phyloP scores from a whole-genome alignment of 2,113 vertebrate genomes.

The Stegostoma tigrinum region DNA sequence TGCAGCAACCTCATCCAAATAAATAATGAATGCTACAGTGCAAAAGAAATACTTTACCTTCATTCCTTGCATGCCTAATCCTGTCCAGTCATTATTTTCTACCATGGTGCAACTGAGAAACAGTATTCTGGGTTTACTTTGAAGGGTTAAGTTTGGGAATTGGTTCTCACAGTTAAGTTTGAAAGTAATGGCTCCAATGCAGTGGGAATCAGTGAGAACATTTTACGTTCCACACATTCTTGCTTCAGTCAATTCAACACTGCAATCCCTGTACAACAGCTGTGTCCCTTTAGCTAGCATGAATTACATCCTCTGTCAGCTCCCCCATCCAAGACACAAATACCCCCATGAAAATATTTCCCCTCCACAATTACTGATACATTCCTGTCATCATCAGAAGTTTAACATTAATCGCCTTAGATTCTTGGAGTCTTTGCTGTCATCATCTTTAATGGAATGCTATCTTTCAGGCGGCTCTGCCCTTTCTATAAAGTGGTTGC shows the following conservation, averaged over 20 bases:
- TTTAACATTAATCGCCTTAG: neutral
- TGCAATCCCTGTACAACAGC: neutral
- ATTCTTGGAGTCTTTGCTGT: neutral
- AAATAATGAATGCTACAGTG: neutral
- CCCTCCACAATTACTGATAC: neutral
- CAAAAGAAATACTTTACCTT: neutral
- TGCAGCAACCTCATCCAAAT: neutral
- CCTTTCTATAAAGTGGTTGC: neutral
- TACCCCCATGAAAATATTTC: neutral
- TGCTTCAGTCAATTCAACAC: neutral
- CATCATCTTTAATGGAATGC: neutral
- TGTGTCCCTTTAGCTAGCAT: neutral
- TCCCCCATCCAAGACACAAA: neutral
- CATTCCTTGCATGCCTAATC: neutral
- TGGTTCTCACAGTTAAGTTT: constrained; percentile 4
- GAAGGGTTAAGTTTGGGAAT: neutral
- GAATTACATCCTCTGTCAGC: neutral
- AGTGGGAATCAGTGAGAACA: neutral
- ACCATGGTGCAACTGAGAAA: neutral
- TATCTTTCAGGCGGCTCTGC: neutral
- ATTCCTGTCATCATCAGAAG: neutral
- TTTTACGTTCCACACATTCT: constrained; percentile 28
- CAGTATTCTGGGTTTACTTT: neutral
- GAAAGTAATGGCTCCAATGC: neutral
- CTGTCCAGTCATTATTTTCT: neutral